Conservation (phyloP, 1,140 invertebrate species). For the Drosophila pallidifrons region DNA sequence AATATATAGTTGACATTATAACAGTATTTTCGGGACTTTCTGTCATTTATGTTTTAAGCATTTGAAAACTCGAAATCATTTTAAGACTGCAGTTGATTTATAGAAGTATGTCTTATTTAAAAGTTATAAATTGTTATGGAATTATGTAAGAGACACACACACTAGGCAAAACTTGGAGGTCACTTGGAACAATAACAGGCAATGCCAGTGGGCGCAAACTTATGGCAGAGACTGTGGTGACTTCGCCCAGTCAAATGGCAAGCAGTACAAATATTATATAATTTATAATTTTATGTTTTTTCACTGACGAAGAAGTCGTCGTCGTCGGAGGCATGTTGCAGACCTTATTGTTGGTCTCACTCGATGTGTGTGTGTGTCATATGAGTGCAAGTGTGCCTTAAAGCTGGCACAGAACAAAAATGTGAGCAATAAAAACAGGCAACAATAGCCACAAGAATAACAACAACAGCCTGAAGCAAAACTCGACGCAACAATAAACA, state of each 20-base stretch:
- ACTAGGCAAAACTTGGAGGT: constrained; percentile 2
- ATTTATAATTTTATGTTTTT: constrained; percentile 76
- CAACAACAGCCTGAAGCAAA: constrained; percentile 43
- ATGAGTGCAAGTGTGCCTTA: constrained; percentile 63
- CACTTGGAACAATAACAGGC: constrained; percentile 29
- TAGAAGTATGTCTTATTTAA: background rate
- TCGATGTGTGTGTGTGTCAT: constrained; percentile 20
- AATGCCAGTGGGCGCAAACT: constrained; percentile 8
- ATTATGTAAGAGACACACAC: background rate
- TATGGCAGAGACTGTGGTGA: constrained; percentile 39
- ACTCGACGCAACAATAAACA: constrained; percentile 48
- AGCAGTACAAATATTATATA: constrained; percentile 73
- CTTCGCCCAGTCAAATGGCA: constrained; percentile 42
- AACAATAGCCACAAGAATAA: constrained; percentile 45
- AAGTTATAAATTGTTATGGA: constrained; percentile 6
- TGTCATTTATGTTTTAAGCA: background rate
- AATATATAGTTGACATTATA: too few relatives aligned
- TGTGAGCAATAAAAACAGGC: constrained; percentile 64
- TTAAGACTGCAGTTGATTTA: too few relatives aligned
- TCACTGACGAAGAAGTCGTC: constrained; percentile 21
- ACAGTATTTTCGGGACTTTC: too few relatives aligned
- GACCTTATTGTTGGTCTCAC: constrained; percentile 6
- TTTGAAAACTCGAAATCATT: background rate
- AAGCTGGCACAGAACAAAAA: constrained; percentile 46
- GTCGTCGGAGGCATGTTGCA: constrained; percentile 20